A percentile compares a stretch with the other conserved stretches of the same genome.
phyloP scores from a whole-genome alignment of 1,140 invertebrate genomes.

The Aplysia californica region DNA sequence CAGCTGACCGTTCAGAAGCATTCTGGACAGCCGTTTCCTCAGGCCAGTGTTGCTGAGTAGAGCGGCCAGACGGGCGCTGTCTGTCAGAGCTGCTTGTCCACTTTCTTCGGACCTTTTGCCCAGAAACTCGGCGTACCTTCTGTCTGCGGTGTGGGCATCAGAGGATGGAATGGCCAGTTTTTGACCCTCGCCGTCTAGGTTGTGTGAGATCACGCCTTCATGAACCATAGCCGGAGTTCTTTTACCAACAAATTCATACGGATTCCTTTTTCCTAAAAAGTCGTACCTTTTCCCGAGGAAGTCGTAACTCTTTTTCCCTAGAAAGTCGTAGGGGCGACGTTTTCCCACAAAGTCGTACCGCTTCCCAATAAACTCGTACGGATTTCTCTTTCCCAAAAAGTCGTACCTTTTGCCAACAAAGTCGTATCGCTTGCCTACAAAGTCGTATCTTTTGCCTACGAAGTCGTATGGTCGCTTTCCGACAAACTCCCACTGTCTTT shows the following conservation, averaged over 20 bases:
- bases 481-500: not conserved
- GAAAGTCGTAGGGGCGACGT: not conserved
- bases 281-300: slow-evolving; percentile 3
- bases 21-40: not conserved
- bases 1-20: not conserved
- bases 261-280: not conserved
- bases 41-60: not conserved
- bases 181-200: not conserved
- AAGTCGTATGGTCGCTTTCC: too few species aligned
- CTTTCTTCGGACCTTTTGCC: not conserved
- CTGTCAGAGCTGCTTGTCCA: not conserved
- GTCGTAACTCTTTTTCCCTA: not conserved
- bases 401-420: slow-evolving; percentile 10
- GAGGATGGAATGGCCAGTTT: not conserved
- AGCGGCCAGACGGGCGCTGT: not conserved
- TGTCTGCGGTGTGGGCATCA: not conserved
- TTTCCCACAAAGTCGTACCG: slow-evolving; percentile 9
- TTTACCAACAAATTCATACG: not conserved
- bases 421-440: not conserved
- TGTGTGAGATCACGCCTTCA: too few species aligned
- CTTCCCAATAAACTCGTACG: too few species aligned
- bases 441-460: not conserved
- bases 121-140: slow-evolving; percentile 4
- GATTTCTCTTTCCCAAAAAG: slow-evolving; percentile 4
- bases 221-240: too few species aligned